Evolutionary conservation across 2,888 invertebrate species (phyloP).

Genomic region (Subacronicta megacephala): DNA sequence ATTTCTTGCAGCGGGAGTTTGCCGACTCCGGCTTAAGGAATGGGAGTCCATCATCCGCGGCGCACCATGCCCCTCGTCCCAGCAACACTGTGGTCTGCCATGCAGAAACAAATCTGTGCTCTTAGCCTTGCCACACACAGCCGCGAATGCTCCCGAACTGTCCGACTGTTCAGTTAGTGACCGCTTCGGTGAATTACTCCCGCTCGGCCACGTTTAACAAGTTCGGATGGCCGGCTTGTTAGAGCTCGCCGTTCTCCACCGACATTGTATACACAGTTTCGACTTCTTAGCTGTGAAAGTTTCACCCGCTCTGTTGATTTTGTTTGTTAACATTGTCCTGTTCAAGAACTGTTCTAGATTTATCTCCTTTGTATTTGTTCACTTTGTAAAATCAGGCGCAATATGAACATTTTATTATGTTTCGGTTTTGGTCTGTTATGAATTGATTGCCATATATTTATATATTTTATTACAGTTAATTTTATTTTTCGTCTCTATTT

Average conservation of each 20-base stretch:
- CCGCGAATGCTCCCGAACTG: slow-evolving; percentile 74
- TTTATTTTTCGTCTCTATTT: slow-evolving; percentile 32
- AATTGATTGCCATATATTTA: slow-evolving; percentile 21
- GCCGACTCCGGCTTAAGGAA: slow-evolving; percentile 74
- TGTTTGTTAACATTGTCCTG: slow-evolving; percentile 80
- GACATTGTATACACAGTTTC: slow-evolving; percentile 83
- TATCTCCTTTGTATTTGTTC: slow-evolving; percentile 57
- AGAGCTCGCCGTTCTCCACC: slow-evolving; percentile 75
- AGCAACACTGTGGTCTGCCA: slow-evolving; percentile 42
- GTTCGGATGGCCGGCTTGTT: slow-evolving; percentile 85
- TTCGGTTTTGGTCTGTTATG: slow-evolving; percentile 30
- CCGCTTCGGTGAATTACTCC: slow-evolving; percentile 79
- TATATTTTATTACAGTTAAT: slow-evolving; percentile 11
- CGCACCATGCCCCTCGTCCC: slow-evolving; percentile 52
- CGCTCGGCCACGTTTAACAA: slow-evolving; percentile 77
- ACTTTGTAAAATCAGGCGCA: slow-evolving; percentile 61
- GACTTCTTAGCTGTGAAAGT: slow-evolving; percentile 84
- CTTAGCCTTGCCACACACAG: slow-evolving; percentile 48
- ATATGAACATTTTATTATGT: slow-evolving; percentile 50
- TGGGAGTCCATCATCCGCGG: slow-evolving; percentile 77
- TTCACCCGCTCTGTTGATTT: slow-evolving; percentile 82
- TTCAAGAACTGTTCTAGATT: slow-evolving; percentile 64
- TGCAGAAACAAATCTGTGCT: slow-evolving; percentile 55
- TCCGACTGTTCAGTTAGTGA: slow-evolving; percentile 69
- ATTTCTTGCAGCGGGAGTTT: slow-evolving; percentile 81